Percentiles rank a stretch among this genome's conserved stretches.
phyloP scores from a whole-genome alignment of 2,797 vertebrate genomes.

The Apogon talboti region DNA sequence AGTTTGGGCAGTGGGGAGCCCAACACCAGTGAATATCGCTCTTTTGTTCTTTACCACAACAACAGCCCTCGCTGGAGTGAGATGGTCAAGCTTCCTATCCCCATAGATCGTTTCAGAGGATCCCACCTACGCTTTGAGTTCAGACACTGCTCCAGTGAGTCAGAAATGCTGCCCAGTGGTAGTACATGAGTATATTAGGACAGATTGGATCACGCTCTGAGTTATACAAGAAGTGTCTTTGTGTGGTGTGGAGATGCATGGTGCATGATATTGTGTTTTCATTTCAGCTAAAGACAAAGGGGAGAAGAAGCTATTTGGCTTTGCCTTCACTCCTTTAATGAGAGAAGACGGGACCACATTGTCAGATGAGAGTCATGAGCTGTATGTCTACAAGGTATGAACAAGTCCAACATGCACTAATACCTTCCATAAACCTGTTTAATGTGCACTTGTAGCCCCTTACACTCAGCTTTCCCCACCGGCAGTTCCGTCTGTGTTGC shows the following conservation, averaged over 20 bases:
- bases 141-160: conserved; percentile 98
- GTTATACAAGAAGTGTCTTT: too few relatives aligned
- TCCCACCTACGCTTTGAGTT: conserved; percentile 99
- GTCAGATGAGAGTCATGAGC: conserved; percentile 95
- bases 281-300: conserved; percentile 99
- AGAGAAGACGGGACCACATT: conserved; percentile 97
- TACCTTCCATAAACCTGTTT: too few relatives aligned
- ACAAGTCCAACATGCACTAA: not conserved
- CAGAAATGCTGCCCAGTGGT: too few relatives aligned
- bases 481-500: too few relatives aligned
- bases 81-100: conserved; percentile 94
- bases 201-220: too few relatives aligned
- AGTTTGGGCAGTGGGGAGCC: conserved; percentile 94
- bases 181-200: too few relatives aligned
- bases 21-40: conserved; percentile 90
- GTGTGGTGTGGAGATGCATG: too few relatives aligned
- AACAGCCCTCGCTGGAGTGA: conserved; percentile 98
- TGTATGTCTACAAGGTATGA: conserved; percentile 97
- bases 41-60: conserved; percentile 97
- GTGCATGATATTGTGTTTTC: too few relatives aligned
- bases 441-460: too few relatives aligned
- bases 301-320: conserved; percentile 98
- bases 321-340: conserved; percentile 97
- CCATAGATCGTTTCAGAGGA: conserved; percentile 95
- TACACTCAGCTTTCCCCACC: too few relatives aligned